Percentiles rank a stretch among this genome's conserved stretches.
phyloP scores from a whole-genome alignment of 2,888 invertebrate genomes.

The Belgica antarctica region DNA sequence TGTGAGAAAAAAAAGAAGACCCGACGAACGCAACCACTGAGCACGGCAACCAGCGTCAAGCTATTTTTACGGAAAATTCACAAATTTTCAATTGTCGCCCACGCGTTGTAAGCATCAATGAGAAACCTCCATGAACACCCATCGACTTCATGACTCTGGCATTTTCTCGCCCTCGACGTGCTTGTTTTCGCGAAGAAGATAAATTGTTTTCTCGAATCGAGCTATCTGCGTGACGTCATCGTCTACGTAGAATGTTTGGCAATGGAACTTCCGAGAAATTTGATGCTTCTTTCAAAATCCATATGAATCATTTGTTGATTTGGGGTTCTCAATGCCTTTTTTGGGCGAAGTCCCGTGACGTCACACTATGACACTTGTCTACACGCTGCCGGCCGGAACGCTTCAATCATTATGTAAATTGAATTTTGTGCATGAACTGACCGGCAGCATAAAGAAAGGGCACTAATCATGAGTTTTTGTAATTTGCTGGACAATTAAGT shows the following conservation, averaged over 20 bases:
- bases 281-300: no score
- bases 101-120: no score
- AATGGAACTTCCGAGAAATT: no score
- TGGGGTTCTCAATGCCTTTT: no score
- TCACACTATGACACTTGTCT: neutral
- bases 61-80: no score
- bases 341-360: neutral
- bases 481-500: conserved; percentile 10
- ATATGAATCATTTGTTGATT: conserved; percentile 11
- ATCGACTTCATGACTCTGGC: neutral
- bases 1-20: no score
- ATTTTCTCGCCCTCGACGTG: neutral
- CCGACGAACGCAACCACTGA: no score
- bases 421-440: neutral
- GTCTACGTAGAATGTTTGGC: neutral
- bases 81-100: no score
- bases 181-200: no score
- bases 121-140: neutral
- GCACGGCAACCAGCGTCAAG: no score
- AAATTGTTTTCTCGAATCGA: no score
- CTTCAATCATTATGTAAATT: neutral
- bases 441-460: no score
- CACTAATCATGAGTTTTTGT: neutral
- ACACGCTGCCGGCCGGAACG: neutral
- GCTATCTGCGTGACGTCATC: neutral